phyloP scores from a whole-genome alignment of 2,113 vertebrate genomes.

The Anoplopoma fimbria region DNA sequence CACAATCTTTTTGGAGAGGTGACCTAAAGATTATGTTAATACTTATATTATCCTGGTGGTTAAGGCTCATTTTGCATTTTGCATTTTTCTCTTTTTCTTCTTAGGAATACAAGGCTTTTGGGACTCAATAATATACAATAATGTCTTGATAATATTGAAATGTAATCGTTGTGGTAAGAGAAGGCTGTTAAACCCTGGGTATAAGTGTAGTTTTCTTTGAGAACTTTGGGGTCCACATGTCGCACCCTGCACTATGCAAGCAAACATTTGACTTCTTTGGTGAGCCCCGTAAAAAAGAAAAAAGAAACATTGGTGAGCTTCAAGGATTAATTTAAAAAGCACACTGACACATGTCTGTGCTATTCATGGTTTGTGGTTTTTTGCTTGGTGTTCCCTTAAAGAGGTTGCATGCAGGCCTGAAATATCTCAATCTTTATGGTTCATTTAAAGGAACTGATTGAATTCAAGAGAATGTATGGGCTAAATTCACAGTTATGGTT shows the following conservation, averaged over 20 bases:
- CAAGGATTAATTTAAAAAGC: slow-evolving; percentile 80
- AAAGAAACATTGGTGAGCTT: slow-evolving; percentile 69
- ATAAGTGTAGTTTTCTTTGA: slow-evolving; percentile 65
- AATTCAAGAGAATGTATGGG: slow-evolving; percentile 57
- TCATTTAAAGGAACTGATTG: slow-evolving; percentile 55
- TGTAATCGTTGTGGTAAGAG: slow-evolving; percentile 41
- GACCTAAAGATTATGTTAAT: background rate
- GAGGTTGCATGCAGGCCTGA: slow-evolving; percentile 63
- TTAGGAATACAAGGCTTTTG: background rate
- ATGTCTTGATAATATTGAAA: slow-evolving; percentile 6
- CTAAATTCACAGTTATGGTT: slow-evolving; percentile 40
- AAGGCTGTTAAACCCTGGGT: slow-evolving; percentile 50
- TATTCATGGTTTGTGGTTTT: slow-evolving; percentile 77
- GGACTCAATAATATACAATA: background rate
- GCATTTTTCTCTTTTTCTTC: background rate
- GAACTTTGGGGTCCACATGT: slow-evolving; percentile 77
- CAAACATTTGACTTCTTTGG: slow-evolving; percentile 65
- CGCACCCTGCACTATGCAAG: slow-evolving; percentile 61
- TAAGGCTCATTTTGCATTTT: background rate
- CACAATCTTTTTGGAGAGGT: background rate
- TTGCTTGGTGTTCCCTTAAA: slow-evolving; percentile 68
- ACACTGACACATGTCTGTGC: slow-evolving; percentile 77
- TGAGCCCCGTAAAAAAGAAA: slow-evolving; percentile 60
- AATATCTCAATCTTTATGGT: slow-evolving; percentile 60
- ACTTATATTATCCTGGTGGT: background rate